phyloP scores from a whole-genome alignment of 2,888 invertebrate species.

The Bellardia pandia region DNA sequence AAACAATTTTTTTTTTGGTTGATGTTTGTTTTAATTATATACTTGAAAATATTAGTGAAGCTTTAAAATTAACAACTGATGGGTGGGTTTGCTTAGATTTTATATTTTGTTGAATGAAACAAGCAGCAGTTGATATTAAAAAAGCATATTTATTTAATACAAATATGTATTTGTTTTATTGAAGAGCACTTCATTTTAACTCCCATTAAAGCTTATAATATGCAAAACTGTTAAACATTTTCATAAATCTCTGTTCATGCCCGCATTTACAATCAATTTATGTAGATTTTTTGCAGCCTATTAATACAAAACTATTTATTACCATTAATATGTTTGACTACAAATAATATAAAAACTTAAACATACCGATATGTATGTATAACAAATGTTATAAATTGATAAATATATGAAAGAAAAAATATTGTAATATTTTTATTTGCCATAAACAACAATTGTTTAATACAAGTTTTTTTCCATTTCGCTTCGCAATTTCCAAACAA shows the following conservation, averaged over 20 bases:
- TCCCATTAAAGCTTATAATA: not conserved
- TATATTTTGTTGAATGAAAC: no score
- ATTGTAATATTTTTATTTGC: constrained; percentile 45
- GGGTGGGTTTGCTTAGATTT: no score
- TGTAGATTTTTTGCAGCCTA: constrained; percentile 24
- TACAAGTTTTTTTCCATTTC: constrained; percentile 27
- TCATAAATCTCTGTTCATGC: constrained; percentile 34
- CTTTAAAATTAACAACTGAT: no score
- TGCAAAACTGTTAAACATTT: constrained; percentile 11
- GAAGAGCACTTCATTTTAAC: not conserved
- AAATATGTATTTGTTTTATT: not conserved
- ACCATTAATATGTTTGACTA: constrained; percentile 36
- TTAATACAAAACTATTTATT: constrained; percentile 58
- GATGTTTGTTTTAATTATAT: no score
- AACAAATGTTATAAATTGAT: constrained; percentile 21
- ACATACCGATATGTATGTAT: not conserved
- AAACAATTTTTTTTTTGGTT: no score
- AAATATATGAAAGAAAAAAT: not conserved
- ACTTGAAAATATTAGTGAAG: no score
- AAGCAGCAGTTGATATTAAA: no score
- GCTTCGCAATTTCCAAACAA: constrained; percentile 33
- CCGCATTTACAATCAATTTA: constrained; percentile 55
- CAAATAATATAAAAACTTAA: constrained; percentile 18
- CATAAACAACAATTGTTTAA: constrained; percentile 58
- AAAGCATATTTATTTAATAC: no score